A percentile compares a stretch with the other conserved stretches of the same genome.
phyloP scores from a whole-genome alignment of 2,797 vertebrate species.

The Otolemur crassicaudatus region DNA sequence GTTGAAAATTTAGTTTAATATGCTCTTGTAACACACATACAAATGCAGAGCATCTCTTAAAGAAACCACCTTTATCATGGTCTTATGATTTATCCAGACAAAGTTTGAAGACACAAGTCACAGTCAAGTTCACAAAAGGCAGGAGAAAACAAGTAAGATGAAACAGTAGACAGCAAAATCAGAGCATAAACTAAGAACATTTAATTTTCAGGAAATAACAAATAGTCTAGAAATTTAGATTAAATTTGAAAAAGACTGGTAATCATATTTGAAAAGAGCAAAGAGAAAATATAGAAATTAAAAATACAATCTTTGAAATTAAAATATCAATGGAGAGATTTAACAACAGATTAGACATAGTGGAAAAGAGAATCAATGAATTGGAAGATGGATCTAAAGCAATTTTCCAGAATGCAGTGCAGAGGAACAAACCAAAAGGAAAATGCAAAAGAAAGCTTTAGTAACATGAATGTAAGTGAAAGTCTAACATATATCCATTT shows the following conservation, averaged over 20 bases:
- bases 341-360: background rate
- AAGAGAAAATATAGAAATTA: background rate
- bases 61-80: background rate
- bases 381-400: background rate
- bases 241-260: background rate
- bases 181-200: background rate
- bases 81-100: background rate
- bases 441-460: background rate
- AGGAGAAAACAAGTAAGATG: background rate
- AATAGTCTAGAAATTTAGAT: slow-evolving; percentile 28
- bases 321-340: background rate
- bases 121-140: background rate
- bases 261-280: background rate
- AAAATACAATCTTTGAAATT: slow-evolving; percentile 13
- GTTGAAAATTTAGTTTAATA: slow-evolving; percentile 22
- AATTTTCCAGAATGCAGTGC: background rate
- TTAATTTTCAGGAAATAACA: slow-evolving; percentile 4
- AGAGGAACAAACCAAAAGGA: background rate
- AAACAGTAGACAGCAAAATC: slow-evolving; percentile 2
- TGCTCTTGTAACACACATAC: background rate
- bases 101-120: background rate
- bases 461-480: background rate
- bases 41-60: slow-evolving; percentile 27
- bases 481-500: background rate
- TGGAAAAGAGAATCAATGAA: slow-evolving; percentile 42